These are phyloP conservation scores for Proterorhinus semilunaris DNA, from an alignment of 2,113 vertebrate species.

Conservation along the genomic window DNA sequence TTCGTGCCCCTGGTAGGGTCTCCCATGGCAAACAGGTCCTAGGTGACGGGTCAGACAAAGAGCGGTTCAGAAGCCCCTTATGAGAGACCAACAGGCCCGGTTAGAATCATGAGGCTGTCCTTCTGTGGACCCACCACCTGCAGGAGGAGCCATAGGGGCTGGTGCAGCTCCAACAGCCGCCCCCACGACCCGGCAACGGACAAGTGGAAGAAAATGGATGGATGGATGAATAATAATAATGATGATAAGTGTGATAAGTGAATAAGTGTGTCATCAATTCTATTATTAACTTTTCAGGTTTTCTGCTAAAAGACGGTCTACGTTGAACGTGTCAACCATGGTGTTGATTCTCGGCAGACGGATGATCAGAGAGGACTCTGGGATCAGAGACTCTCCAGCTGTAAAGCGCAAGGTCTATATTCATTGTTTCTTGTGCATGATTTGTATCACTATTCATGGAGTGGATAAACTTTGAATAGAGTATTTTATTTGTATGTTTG, in stretches of 20 bases:
- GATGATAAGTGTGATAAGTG: not conserved
- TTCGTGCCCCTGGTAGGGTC: no score
- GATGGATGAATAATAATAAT: no score
- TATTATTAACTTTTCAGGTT: conserved; percentile 21
- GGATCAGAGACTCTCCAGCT: conserved; percentile 90
- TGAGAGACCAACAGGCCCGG: no score
- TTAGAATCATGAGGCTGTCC: no score
- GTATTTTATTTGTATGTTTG: conserved; percentile 5
- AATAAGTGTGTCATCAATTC: not conserved
- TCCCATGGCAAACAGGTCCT: no score
- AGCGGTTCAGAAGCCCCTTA: no score
- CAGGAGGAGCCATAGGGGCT: no score
- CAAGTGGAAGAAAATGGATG: no score
- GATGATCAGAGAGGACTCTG: conserved; percentile 91
- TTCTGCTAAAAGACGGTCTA: conserved; percentile 18
- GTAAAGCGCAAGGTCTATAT: conserved; percentile 91
- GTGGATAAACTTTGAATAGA: not conserved
- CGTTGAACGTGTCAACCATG: conserved; percentile 83
- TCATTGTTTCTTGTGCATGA: not conserved
- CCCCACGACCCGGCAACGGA: no score
- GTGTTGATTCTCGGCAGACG: conserved; percentile 97
- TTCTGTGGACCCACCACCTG: no score
- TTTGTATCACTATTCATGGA: not conserved
- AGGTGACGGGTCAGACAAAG: no score
- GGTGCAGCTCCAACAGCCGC: no score